phyloP scores from a whole-genome alignment of 2,113 vertebrate genomes.

The Alectura lathami region DNA sequence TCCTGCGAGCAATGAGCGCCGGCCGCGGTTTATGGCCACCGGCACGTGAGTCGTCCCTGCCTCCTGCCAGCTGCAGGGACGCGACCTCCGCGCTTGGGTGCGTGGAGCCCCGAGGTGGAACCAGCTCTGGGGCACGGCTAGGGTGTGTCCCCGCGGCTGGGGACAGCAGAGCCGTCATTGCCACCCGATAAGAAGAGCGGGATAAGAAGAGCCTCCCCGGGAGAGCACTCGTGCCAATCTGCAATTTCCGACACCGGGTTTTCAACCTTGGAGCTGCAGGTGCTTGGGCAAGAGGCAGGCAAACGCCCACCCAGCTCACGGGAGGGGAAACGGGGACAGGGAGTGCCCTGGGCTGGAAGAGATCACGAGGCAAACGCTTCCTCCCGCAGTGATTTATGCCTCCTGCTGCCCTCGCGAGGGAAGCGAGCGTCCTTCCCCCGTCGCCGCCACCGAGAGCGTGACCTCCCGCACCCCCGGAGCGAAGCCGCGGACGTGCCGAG shows the following conservation, averaged over 20 bases:
- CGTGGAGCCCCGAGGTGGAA: constrained; percentile 11
- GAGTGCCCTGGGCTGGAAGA: fast-evolving
- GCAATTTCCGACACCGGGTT: neutral
- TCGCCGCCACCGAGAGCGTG: fast-evolving
- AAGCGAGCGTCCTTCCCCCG: neutral
- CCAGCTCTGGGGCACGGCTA: neutral
- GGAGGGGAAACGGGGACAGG: neutral
- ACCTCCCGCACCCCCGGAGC: neutral
- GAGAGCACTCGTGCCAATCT: fast-evolving
- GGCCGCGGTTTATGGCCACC: neutral
- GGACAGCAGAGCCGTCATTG: neutral
- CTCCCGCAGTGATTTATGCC: neutral
- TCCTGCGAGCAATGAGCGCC: fast-evolving
- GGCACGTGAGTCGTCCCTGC: fast-evolving
- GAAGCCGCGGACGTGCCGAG: neutral
- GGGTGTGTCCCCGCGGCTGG: too few relatives aligned
- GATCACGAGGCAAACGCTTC: neutral
- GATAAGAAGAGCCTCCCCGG: too few relatives aligned
- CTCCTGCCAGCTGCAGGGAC: neutral
- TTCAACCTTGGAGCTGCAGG: fast-evolving
- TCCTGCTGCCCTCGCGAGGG: fast-evolving
- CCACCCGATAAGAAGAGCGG: too few relatives aligned
- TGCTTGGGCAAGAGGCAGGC: neutral
- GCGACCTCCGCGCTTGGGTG: fast-evolving
- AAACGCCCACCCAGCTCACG: fast-evolving